Conservation (phyloP, 2,113 vertebrate genomes). For the Pholis gunnellus region DNA sequence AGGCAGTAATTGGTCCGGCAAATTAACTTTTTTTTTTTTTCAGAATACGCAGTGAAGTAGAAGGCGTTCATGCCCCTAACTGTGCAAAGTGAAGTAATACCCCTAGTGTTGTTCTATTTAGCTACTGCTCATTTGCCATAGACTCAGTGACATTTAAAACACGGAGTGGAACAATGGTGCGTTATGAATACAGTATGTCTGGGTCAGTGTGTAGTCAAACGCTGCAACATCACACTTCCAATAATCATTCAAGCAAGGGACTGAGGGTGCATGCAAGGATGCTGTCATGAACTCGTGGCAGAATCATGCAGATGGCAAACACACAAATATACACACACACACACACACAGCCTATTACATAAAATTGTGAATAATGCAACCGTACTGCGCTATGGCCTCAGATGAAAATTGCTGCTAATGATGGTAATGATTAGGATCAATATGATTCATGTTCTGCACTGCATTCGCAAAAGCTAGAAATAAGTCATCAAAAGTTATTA, state of each 20-base stretch:
- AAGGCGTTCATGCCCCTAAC: conserved; percentile 33
- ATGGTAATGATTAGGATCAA: conserved; percentile 19
- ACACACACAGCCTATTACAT: neutral
- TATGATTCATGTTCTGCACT: conserved; percentile 19
- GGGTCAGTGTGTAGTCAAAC: conserved; percentile 66
- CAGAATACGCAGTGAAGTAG: conserved; percentile 34
- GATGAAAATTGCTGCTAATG: conserved; percentile 31
- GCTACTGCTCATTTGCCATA: conserved; percentile 56
- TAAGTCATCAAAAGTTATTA: neutral
- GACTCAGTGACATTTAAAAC: conserved; percentile 73
- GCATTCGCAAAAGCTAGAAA: neutral
- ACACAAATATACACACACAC: neutral
- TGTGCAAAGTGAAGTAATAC: conserved; percentile 25
- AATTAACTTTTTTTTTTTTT: conserved; percentile 43
- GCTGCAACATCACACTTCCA: conserved; percentile 21
- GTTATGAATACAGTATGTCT: conserved; percentile 50
- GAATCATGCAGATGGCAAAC: neutral
- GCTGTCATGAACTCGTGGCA: conserved; percentile 7
- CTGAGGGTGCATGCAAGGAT: conserved; percentile 4
- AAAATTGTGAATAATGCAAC: conserved; percentile 6
- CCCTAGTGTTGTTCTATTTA: conserved; percentile 29
- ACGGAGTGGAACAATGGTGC: conserved; percentile 36
- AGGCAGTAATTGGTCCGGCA: conserved; percentile 52
- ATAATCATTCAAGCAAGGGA: conserved; percentile 44
- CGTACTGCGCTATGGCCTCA: neutral